Percentiles rank a stretch among this genome's conserved stretches.
Conservation (phyloP, 2,113 vertebrate genomes). For the Piprites chloris region DNA sequence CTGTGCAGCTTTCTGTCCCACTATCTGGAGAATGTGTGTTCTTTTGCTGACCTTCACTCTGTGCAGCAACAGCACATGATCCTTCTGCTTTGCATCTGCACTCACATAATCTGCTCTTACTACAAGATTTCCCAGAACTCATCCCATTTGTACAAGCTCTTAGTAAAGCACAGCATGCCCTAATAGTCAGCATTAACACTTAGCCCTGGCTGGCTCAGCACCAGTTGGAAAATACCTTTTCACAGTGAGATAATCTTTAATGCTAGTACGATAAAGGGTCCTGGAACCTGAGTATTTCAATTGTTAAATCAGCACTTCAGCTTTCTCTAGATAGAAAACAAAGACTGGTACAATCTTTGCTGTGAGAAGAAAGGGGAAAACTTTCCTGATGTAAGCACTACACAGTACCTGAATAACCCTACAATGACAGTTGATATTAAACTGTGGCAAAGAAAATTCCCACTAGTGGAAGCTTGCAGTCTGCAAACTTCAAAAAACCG, state of each 20-base stretch:
- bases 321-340: neutral
- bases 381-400: neutral
- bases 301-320: conserved; percentile 12
- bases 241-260: neutral
- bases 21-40: neutral
- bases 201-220: neutral
- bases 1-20: neutral
- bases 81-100: neutral
- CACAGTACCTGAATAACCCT: neutral
- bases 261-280: neutral
- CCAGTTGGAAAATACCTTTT: conserved; percentile 10
- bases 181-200: neutral
- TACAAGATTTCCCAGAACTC: neutral
- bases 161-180: neutral
- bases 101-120: neutral
- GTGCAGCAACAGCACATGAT: neutral
- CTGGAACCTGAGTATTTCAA: neutral
- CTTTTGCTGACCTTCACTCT: neutral
- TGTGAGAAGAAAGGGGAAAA: neutral
- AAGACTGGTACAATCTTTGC: neutral
- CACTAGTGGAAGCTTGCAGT: neutral
- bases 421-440: neutral
- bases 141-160: neutral
- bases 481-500: too few species aligned
- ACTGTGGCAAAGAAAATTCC: neutral